Evolutionary conservation across 2,888 invertebrate species (phyloP).

Genomic region (Drosophila emarginata): DNA sequence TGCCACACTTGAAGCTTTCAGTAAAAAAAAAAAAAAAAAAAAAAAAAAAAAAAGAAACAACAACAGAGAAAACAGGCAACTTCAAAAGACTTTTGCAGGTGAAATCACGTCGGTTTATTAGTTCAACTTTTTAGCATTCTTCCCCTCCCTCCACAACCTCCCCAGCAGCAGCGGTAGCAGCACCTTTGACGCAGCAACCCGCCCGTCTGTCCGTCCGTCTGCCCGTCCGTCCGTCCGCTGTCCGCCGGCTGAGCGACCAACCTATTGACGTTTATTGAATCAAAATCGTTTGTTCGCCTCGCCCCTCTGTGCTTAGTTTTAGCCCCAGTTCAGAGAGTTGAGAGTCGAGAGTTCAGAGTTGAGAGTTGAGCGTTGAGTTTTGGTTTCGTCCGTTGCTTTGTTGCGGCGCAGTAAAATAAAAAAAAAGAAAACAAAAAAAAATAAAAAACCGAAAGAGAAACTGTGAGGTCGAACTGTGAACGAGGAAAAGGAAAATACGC

Average conservation of each 20-base stretch:
- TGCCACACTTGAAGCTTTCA: constrained; percentile 34
- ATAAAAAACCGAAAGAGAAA: constrained; percentile 10
- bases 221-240: no score
- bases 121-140: constrained; percentile 41
- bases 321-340: constrained; percentile 21
- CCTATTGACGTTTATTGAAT: constrained; percentile 73
- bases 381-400: constrained; percentile 32
- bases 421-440: neutral
- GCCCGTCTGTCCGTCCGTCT: no score
- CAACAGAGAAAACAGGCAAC: constrained; percentile 46
- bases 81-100: constrained; percentile 42
- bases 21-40: neutral
- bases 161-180: neutral
- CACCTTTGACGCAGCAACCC: constrained; percentile 1
- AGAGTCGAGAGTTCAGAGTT: neutral
- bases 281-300: constrained; percentile 60
- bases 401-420: constrained; percentile 33
- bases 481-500: constrained; percentile 24
- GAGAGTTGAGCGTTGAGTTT: constrained; percentile 3
- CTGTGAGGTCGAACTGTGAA: neutral
- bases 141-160: neutral
- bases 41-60: neutral
- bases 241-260: constrained; percentile 22
- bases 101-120: constrained; percentile 70
- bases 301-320: constrained; percentile 29